A percentile compares a stretch with the other conserved stretches of the same genome.
Conservation (phyloP, 2,797 vertebrate species). For the Hipposideros larvatus region DNA sequence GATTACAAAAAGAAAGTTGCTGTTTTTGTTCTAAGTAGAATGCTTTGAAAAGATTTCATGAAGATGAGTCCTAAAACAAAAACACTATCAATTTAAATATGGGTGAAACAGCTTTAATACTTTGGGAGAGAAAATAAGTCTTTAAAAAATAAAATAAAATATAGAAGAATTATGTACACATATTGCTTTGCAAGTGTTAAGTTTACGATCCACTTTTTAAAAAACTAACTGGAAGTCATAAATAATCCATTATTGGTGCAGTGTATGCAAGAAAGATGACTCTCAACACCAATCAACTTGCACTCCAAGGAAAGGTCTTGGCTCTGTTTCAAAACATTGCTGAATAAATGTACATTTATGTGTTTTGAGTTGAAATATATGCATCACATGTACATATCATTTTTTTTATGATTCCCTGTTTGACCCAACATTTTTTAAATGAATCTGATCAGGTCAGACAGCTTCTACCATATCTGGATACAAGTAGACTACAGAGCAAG, state of each 20-base stretch:
- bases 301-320: conserved; percentile 42
- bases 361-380: conserved; percentile 49
- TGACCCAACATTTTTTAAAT: neutral
- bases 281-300: conserved; percentile 48
- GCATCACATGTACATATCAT: neutral
- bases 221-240: conserved; percentile 63
- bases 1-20: neutral
- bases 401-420: conserved; percentile 5
- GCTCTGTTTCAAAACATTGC: conserved; percentile 36
- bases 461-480: neutral
- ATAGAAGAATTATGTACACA: neutral
- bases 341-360: conserved; percentile 38
- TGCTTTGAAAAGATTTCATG: neutral
- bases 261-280: conserved; percentile 39
- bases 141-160: neutral
- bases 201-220: neutral
- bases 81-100: conserved; percentile 36
- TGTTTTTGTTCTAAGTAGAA: conserved; percentile 14
- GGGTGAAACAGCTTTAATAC: neutral
- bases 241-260: conserved; percentile 51
- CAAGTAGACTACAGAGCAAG: neutral
- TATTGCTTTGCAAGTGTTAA: neutral
- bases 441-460: neutral
- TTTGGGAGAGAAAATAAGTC: neutral
- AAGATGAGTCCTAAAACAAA: conserved; percentile 43